Base-by-base conservation (phyloP, 2,797 vertebrate genomes). In the Cacajao melanocephalus region DNA sequence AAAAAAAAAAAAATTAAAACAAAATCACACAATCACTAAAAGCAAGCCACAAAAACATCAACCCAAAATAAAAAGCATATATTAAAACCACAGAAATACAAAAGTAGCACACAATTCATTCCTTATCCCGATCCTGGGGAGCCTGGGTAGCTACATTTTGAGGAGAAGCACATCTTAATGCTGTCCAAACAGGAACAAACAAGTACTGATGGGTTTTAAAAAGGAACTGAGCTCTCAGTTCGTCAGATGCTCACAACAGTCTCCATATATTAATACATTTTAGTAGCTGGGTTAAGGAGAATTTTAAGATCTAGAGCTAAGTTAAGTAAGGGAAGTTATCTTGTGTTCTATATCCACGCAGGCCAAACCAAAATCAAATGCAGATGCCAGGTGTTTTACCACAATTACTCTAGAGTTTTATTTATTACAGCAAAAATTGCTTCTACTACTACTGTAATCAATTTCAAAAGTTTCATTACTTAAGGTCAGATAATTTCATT, bases 331-430 rank as follows among this genome's bases (percentile, higher is more conserved):
- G 55, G 39, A 67, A 57, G 10, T 7, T 15, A 33, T 41, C 39
- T 19, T 61, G 33, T 17, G 22, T 11, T 28, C 8, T 0, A 15
- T 2, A n/a, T 9, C 39, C 36, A 17, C 0, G 14, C 10, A 55
- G 30, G 48, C 12, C 79, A 48, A 93, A 82, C 15, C 79, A 36
- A 93, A 79, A 58, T 67, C 46, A 48, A 87, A 78, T 7, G 52
- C 30, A 79, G 46, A 9, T 14, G 12, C 33, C 46, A 89, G 26
- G 17, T 36, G 12, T 82, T 82, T 84, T 17, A 41, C 44, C 55
- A 28, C 5, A 17, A 50, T 70, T 20, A 57, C 12, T 57, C 55
- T 64, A 48, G 0, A 7, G 55, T 76, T 88, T 44, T 17, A 55
- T 44, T 86, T 20, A 22, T 44, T 76, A 46, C 1, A 58, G 12